phyloP scores from a whole-genome alignment of 2,113 vertebrate species.

The Cyphomyrus discorhynchus region DNA sequence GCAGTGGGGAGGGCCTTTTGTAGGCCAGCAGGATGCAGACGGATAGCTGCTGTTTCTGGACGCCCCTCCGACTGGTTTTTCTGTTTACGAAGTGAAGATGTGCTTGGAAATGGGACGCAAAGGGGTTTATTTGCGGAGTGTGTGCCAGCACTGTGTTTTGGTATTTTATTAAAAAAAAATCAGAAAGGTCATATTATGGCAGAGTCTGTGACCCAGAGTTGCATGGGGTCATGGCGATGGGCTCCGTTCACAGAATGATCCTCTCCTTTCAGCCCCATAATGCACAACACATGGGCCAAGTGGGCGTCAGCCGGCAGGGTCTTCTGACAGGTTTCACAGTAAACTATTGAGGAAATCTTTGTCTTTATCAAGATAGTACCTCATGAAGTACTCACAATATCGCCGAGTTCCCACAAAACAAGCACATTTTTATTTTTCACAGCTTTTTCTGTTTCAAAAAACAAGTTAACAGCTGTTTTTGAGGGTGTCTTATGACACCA shows the following conservation, averaged over 20 bases:
- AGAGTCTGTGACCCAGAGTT: not conserved
- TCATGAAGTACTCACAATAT: not conserved
- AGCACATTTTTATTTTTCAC: not conserved
- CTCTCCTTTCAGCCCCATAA: not conserved
- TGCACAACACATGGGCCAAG: not conserved
- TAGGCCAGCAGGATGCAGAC: constrained; percentile 10
- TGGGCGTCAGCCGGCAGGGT: not conserved
- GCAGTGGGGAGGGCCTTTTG: not conserved
- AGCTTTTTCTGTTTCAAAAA: not conserved
- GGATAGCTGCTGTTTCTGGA: constrained; percentile 9
- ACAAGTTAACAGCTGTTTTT: not conserved
- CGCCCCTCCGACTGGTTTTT: not conserved
- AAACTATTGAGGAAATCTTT: not conserved
- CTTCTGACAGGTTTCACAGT: not conserved
- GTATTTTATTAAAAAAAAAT: not conserved
- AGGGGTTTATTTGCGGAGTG: not conserved
- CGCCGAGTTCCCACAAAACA: not conserved
- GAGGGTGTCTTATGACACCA: not conserved
- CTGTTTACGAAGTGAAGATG: not conserved
- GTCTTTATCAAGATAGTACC: not conserved
- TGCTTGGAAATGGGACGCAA: not conserved
- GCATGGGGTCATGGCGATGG: not conserved
- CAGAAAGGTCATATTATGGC: not conserved
- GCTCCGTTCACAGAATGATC: not conserved
- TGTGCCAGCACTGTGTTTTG: not conserved